Evolutionary conservation across 2,113 vertebrate species (phyloP).

Genomic region (Tor tambroides): DNA sequence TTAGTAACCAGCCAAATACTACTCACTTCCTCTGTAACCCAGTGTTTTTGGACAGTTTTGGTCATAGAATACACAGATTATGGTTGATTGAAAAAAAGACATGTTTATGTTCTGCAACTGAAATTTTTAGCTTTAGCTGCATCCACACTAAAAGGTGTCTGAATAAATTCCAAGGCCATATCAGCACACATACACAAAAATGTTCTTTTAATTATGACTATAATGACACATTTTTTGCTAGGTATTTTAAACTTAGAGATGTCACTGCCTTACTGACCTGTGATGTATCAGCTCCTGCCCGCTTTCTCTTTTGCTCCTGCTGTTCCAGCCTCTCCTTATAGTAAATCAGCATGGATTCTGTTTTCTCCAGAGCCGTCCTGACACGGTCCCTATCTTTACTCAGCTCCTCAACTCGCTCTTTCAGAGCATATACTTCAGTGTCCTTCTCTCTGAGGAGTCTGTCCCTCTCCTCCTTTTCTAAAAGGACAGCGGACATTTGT

Average conservation of each 20-base stretch:
- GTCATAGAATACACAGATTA: neutral
- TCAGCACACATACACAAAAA: neutral
- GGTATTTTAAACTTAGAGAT: neutral
- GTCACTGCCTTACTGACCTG: conserved; percentile 46
- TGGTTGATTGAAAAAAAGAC: neutral
- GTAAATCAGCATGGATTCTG: conserved; percentile 64
- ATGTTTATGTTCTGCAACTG: neutral
- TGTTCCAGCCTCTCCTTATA: conserved; percentile 56
- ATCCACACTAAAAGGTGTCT: neutral
- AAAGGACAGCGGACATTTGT: conserved; percentile 36
- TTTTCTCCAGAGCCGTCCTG: conserved; percentile 64
- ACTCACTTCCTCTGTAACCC: neutral
- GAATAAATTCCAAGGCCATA: neutral
- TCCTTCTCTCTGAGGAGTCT: conserved; percentile 59
- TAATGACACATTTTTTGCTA: neutral
- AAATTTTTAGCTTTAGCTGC: neutral
- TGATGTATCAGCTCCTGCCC: neutral
- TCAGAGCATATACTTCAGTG: conserved; percentile 61
- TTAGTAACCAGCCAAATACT: neutral
- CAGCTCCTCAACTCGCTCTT: conserved; percentile 62
- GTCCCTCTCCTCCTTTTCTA: conserved; percentile 56
- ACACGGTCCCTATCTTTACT: conserved; percentile 62
- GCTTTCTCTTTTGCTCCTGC: conserved; percentile 49
- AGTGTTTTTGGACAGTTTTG: neutral
- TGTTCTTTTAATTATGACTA: neutral